A percentile compares a stretch with the other conserved stretches of the same genome.
These are phyloP conservation scores for Melanotaenia parkinsoni DNA, from an alignment of 2,797 vertebrate species.

Conservation along the genomic window DNA sequence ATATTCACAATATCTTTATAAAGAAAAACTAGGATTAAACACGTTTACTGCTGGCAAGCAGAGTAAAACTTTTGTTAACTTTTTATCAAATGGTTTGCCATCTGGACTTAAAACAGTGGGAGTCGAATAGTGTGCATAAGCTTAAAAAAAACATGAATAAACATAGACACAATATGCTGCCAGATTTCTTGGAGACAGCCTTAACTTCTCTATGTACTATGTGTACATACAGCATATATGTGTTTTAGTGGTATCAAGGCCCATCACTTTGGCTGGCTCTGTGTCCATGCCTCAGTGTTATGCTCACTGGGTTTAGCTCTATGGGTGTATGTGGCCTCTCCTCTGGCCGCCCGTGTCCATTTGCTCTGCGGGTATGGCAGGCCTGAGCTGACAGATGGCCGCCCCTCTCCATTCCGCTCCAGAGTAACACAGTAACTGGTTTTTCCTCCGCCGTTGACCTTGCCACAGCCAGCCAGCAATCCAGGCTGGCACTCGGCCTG, in stretches of 20 bases:
- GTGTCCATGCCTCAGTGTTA: conserved; percentile 77
- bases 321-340: conserved; percentile 84
- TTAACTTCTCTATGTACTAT: conserved; percentile 47
- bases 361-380: conserved; percentile 86
- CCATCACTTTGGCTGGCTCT: conserved; percentile 76
- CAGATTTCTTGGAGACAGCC: conserved; percentile 77
- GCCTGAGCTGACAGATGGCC: conserved; percentile 87
- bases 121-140: conserved; percentile 79
- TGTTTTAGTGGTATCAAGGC: conserved; percentile 81
- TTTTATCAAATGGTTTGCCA: conserved; percentile 82
- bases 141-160: conserved; percentile 82
- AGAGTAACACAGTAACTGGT: conserved; percentile 88
- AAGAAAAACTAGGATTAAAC: conserved; percentile 63
- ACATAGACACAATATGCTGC: conserved; percentile 73
- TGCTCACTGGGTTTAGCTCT: conserved; percentile 82
- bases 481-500: conserved; percentile 85
- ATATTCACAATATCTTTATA: conserved; percentile 54
- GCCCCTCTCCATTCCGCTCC: conserved; percentile 85
- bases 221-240: conserved; percentile 59
- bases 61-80: conserved; percentile 78
- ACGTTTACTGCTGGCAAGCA: conserved; percentile 71
- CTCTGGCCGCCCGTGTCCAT: conserved; percentile 86
- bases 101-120: conserved; percentile 83
- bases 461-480: conserved; percentile 87
- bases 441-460: conserved; percentile 89